Conservation (phyloP, 2,888 invertebrate genomes). For the Rhimphoctona megacephalus region DNA sequence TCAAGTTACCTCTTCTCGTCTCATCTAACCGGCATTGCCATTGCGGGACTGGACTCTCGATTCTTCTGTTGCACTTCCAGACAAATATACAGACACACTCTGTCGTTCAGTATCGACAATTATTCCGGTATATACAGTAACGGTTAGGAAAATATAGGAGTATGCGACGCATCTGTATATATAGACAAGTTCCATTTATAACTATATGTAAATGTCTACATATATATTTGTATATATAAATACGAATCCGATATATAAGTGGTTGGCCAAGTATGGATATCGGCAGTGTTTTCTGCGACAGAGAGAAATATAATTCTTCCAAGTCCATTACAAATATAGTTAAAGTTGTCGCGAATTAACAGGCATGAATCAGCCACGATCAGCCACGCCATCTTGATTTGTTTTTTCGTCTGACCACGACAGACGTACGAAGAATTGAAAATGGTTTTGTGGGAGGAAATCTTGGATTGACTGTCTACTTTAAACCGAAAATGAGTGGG, state of each 20-base stretch:
- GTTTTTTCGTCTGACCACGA: background rate
- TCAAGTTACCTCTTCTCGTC: slow-evolving; percentile 37
- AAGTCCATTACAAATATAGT: slow-evolving; percentile 24
- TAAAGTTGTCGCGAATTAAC: slow-evolving; percentile 37
- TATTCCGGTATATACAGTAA: slow-evolving; percentile 3
- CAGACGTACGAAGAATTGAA: background rate
- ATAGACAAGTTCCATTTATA: slow-evolving; percentile 21
- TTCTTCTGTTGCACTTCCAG: slow-evolving; percentile 48
- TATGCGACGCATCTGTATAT: slow-evolving; percentile 3
- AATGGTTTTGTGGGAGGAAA: background rate
- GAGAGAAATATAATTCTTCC: slow-evolving; percentile 31
- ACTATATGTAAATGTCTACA: slow-evolving; percentile 36
- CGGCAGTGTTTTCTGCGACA: slow-evolving; percentile 15
- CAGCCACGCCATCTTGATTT: slow-evolving; percentile 12
- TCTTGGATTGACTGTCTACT: background rate
- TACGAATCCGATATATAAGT: slow-evolving; percentile 29
- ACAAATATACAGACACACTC: slow-evolving; percentile 53
- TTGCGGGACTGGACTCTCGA: slow-evolving; percentile 62
- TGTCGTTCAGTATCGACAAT: slow-evolving; percentile 28
- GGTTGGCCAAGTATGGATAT: slow-evolving; percentile 21
- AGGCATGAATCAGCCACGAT: background rate
- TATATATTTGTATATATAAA: slow-evolving; percentile 16
- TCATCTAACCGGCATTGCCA: slow-evolving; percentile 63
- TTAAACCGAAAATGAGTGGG: background rate
- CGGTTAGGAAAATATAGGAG: slow-evolving; percentile 41